Base-by-base conservation (phyloP, 2,113 vertebrate species). In the Aspidoscelis tigris region DNA sequence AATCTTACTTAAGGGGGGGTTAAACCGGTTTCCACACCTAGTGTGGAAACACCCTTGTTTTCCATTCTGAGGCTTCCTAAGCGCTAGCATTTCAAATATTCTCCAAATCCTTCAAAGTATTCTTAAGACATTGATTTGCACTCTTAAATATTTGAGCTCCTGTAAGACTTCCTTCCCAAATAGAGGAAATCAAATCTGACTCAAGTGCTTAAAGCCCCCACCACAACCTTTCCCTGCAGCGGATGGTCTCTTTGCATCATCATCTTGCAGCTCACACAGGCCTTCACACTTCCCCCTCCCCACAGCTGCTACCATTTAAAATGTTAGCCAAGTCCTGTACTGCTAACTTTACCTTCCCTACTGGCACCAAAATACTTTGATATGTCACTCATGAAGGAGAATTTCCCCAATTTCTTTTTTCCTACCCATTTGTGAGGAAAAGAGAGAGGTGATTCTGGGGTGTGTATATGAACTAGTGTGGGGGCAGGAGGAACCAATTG, bases 111-210 rank as follows among this genome's bases (percentile, higher is more conserved):
- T 26, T 7, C 22, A 58, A 70, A 77, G 14, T 74, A 43, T 58
- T 53, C 10, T 53, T 70, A 41, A 21, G 33, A 90, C 76, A 0
- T 0, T 81, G 79, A 89, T 53, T 44, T 90, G 91, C 0, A 2
- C 81, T 55, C 73, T 89, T 86, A 92, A 91, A 81, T n/a, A 0
- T 50, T 84, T 86, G 39, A 0, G 86, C 11, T 83, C 74, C 74
- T 78, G 90, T 88, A 6, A 0, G 84, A 82, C 82, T 81, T 73
- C 65, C 86, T 88, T 88, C 70, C 84, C 2, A 66, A 74, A 24
- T 43, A 66, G 82, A 6, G 24, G 26, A 86, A 92, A 65, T 84
- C 89, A 88, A 86, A 80, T 82, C 86, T 91, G 83, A 43, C 66
- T 24, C 33, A 44, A 14, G 5, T 43, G 76, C 21, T 20, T 12